phyloP scores from a whole-genome alignment of 2,113 vertebrate genomes.

The Oryzias curvinotus region DNA sequence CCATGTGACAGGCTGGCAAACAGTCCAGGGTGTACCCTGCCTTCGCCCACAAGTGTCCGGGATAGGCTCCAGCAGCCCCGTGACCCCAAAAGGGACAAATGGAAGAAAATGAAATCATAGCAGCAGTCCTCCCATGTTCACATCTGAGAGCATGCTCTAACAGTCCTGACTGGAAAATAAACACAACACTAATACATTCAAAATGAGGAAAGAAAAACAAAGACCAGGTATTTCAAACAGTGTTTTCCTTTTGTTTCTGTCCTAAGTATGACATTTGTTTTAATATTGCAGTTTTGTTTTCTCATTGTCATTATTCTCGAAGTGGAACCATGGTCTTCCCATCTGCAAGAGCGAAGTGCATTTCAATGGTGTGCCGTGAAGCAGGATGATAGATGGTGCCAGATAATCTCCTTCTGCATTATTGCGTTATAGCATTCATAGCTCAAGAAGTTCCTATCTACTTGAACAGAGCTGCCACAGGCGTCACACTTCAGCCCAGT shows the following conservation, averaged over 20 bases:
- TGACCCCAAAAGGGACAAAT: too few species aligned
- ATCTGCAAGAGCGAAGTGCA: constrained; percentile 8
- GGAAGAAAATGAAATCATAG: too few species aligned
- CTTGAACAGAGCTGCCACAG: constrained; percentile 25
- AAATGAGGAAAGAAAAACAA: too few species aligned
- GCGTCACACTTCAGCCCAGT: not conserved
- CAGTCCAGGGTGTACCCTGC: too few species aligned
- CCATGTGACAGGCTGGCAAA: too few species aligned
- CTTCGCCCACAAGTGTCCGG: too few species aligned
- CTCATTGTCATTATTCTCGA: constrained; percentile 47
- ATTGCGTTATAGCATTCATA: constrained; percentile 16
- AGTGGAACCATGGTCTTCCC: constrained; percentile 35
- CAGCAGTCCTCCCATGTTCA: too few species aligned
- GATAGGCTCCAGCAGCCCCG: too few species aligned
- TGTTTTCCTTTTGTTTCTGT: constrained; percentile 11
- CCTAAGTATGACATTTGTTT: constrained; percentile 40
- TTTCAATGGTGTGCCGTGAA: constrained; percentile 19
- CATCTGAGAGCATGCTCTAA: too few species aligned
- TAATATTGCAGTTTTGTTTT: constrained; percentile 45
- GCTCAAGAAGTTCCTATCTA: constrained; percentile 29
- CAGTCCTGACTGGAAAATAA: too few species aligned
- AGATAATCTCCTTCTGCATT: constrained; percentile 34
- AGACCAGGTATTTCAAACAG: too few species aligned
- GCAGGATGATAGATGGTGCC: constrained; percentile 51
- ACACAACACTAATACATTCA: too few species aligned